Evolutionary conservation across 2,888 invertebrate species (phyloP).

Genomic region (Syrista parreyssii): DNA sequence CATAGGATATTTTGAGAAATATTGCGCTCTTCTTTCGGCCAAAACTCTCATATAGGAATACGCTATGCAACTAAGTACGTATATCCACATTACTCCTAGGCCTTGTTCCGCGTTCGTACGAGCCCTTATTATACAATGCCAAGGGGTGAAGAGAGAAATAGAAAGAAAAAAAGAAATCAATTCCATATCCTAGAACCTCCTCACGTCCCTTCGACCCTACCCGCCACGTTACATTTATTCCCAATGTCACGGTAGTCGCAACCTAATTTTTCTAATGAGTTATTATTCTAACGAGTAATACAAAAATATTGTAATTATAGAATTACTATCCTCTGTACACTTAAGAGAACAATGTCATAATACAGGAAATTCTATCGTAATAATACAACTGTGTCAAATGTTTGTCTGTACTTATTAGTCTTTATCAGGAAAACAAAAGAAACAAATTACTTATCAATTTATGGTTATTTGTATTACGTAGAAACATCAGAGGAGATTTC

Average conservation of each 20-base stretch:
- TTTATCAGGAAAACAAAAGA: background rate
- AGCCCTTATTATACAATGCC: background rate
- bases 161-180: constrained; percentile 7
- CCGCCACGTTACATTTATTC: background rate
- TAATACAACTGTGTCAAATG: constrained; percentile 29
- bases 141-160: constrained; percentile 39
- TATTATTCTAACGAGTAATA: constrained; percentile 28
- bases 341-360: constrained; percentile 51
- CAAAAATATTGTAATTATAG: constrained; percentile 49
- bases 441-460: background rate
- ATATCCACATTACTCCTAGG: background rate
- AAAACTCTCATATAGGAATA: background rate
- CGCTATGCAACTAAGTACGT: constrained; percentile 29
- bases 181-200: constrained; percentile 1
- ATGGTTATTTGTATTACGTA: constrained; percentile 12
- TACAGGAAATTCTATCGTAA: constrained; percentile 39
- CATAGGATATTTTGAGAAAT: background rate
- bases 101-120: background rate
- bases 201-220: background rate
- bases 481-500: constrained; percentile 24
- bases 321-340: constrained; percentile 55
- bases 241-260: constrained; percentile 10
- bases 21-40: background rate
- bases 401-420: background rate
- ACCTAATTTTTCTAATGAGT: constrained; percentile 55